These are phyloP conservation scores for Bemisia tabaci DNA, from an alignment of 1,140 invertebrate genomes.

Conservation along the genomic window DNA sequence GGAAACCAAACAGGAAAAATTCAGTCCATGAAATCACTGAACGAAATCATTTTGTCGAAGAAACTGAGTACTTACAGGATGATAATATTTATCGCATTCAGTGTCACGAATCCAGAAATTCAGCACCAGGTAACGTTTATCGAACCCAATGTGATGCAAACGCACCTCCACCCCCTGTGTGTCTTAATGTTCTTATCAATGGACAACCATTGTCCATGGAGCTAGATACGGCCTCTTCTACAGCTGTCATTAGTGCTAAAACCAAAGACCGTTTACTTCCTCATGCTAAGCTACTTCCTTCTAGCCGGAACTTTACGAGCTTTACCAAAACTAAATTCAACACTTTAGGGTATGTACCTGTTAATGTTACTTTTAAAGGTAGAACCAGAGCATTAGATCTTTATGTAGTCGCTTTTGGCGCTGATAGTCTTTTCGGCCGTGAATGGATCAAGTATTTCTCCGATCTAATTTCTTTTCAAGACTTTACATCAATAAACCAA, in stretches of 20 bases:
- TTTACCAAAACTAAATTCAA: background rate
- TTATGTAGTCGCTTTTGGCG: background rate
- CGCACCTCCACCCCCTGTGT: background rate
- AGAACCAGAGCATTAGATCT: background rate
- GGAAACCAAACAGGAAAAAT: background rate
- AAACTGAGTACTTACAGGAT: background rate
- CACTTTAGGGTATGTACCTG: background rate
- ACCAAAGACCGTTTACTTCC: background rate
- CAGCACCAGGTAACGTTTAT: no score
- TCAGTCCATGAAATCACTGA: background rate
- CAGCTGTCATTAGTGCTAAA: background rate
- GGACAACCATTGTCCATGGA: background rate
- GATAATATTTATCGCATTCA: no score
- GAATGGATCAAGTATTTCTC: slow-evolving; percentile 8
- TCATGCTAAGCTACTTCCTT: background rate
- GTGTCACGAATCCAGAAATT: no score
- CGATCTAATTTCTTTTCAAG: slow-evolving; percentile 9
- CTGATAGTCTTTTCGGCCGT: background rate
- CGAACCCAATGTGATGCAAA: background rate
- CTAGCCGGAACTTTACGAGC: background rate
- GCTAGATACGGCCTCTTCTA: background rate
- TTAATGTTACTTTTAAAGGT: background rate
- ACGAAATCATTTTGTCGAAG: background rate
- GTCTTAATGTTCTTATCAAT: background rate
- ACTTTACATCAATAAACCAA: background rate